Conservation (phyloP, 2,888 invertebrate species). For the Zhuqinia jingwanae region DNA sequence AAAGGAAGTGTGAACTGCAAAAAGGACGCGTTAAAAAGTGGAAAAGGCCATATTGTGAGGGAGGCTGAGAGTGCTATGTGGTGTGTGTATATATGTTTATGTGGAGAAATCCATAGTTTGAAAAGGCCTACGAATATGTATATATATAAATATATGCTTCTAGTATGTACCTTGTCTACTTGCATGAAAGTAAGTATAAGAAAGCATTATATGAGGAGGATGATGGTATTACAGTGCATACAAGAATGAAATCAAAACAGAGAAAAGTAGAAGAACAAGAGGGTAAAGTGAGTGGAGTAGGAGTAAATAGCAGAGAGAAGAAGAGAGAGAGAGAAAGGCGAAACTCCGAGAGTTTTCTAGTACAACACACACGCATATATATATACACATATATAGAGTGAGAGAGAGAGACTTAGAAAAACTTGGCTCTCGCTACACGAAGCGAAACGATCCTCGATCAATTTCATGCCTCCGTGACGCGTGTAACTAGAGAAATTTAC, state of each 20-base stretch:
- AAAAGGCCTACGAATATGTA: conserved; percentile 5
- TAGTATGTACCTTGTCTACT: too few relatives aligned
- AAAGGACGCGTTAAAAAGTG: conserved; percentile 41
- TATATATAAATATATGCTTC: too few relatives aligned
- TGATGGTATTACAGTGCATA: conserved; percentile 12
- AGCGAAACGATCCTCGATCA: conserved; percentile 79
- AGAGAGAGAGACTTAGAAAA: conserved; percentile 58
- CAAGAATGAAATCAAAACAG: conserved; percentile 58
- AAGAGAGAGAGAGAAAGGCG: conserved; percentile 72
- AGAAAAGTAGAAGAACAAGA: conserved; percentile 42
- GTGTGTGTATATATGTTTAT: background rate
- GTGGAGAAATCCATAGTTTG: conserved; percentile 8
- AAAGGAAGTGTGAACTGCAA: conserved; percentile 18
- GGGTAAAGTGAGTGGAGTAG: conserved; percentile 41
- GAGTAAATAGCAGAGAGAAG: conserved; percentile 51
- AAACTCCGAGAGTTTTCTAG: conserved; percentile 66
- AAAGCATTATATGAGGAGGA: background rate
- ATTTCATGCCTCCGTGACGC: conserved; percentile 79
- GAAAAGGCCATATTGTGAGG: background rate
- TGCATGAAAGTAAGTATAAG: background rate
- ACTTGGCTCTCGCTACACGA: conserved; percentile 72
- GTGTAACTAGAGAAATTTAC: conserved; percentile 79
- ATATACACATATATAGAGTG: too few relatives aligned
- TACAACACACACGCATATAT: conserved; percentile 44
- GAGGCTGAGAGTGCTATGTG: background rate